These are phyloP conservation scores for Pontoporia blainvillei DNA, from an alignment of 2,113 vertebrate species.

Conservation along the genomic window DNA sequence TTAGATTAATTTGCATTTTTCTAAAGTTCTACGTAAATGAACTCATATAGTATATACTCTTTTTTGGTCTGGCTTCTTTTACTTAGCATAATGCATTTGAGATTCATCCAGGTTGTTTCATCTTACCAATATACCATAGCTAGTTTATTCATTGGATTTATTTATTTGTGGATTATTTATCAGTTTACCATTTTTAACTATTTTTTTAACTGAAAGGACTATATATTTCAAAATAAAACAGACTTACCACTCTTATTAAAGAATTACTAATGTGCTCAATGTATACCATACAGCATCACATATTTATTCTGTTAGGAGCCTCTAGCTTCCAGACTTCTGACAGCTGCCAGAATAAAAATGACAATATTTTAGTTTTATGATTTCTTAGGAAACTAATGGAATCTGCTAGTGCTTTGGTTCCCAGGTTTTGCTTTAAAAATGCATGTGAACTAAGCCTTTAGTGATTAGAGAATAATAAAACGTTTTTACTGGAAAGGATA, in stretches of 20 bases:
- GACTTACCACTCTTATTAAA: neutral
- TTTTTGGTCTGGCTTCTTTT: neutral
- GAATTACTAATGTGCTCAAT: neutral
- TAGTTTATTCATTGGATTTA: neutral
- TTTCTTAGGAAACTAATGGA: slow-evolving; percentile 39
- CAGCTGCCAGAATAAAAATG: neutral
- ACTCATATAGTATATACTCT: neutral
- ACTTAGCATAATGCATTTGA: neutral
- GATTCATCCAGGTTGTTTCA: neutral
- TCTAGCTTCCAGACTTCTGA: neutral
- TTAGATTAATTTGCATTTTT: slow-evolving; percentile 12
- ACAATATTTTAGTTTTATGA: slow-evolving; percentile 48
- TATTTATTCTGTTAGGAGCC: neutral
- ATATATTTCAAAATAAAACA: neutral
- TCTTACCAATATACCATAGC: neutral
- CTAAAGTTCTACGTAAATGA: neutral
- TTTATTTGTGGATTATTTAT: neutral
- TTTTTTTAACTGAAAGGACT: neutral
- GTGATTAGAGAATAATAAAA: slow-evolving; percentile 55
- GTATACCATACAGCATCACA: neutral
- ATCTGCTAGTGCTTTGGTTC: slow-evolving; percentile 29
- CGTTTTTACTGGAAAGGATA: slow-evolving; percentile 48
- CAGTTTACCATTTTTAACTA: neutral
- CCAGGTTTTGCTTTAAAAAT: slow-evolving; percentile 44
- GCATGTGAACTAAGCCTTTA: slow-evolving; percentile 19